Conservation (phyloP, 1,140 invertebrate species). For the Coelopa frigida region DNA sequence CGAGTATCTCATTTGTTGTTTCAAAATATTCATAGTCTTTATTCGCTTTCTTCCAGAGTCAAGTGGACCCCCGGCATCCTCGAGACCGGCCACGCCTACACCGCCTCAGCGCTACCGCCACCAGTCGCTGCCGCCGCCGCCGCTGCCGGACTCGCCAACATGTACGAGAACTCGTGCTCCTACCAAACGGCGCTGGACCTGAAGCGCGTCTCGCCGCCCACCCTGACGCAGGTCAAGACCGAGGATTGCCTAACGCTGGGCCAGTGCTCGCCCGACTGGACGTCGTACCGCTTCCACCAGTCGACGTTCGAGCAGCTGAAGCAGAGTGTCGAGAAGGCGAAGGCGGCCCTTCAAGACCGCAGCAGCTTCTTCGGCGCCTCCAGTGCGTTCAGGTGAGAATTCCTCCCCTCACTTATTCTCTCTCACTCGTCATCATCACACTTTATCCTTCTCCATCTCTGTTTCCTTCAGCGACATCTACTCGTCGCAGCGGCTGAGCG, state of each 20-base stretch:
- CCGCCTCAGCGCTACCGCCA: constrained; percentile 21
- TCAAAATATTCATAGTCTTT: background rate
- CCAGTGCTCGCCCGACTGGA: constrained; percentile 56
- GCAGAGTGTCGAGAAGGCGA: constrained; percentile 81
- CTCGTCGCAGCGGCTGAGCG: constrained; percentile 36
- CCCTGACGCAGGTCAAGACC: constrained; percentile 49
- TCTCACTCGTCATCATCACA: background rate
- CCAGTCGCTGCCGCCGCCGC: constrained; percentile 18
- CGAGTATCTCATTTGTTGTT: too few species aligned
- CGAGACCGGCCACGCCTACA: constrained; percentile 3
- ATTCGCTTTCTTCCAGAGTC: constrained; percentile 21
- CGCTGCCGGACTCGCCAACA: constrained; percentile 44
- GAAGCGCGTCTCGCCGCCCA: constrained; percentile 59
- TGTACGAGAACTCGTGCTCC: constrained; percentile 86
- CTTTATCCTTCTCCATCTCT: background rate
- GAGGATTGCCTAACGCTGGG: constrained; percentile 51
- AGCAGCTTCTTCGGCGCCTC: constrained; percentile 40
- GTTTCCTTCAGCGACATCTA: constrained; percentile 35
- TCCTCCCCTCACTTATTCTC: background rate
- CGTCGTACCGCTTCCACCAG: constrained; percentile 65
- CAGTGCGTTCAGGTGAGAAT: constrained; percentile 40
- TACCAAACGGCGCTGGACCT: constrained; percentile 78
- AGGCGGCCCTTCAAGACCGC: constrained; percentile 65
- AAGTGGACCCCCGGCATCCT: constrained; percentile 25
- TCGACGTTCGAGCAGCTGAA: constrained; percentile 81